Evolutionary conservation across 1,140 invertebrate genomes (phyloP).

Genomic region (Procambarus clarkii): DNA sequence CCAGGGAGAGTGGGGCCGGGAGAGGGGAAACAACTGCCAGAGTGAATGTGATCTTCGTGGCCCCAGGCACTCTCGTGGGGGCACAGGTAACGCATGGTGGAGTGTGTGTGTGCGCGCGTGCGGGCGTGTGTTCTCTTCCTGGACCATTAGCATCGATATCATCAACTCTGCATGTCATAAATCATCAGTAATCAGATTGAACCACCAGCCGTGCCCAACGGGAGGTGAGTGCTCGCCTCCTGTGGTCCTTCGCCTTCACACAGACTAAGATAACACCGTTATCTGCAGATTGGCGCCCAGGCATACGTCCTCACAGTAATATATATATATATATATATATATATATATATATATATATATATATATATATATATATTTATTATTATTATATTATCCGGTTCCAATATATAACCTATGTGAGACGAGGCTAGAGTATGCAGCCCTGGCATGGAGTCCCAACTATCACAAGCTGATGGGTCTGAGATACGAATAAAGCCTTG

Average conservation of each 20-base stretch:
- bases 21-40: background rate
- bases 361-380: background rate
- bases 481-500: too few species aligned
- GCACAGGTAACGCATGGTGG: background rate
- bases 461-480: too few species aligned
- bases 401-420: too few species aligned
- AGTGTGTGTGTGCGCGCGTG: background rate
- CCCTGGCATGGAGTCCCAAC: too few species aligned
- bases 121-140: background rate
- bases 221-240: too few species aligned
- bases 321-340: slow-evolving; percentile 9
- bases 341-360: background rate
- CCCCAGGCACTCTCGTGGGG: background rate
- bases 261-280: too few species aligned
- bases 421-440: too few species aligned
- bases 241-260: too few species aligned
- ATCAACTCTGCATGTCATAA: background rate
- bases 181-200: background rate
- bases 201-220: background rate
- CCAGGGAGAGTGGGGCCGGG: background rate
- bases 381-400: too few species aligned
- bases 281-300: too few species aligned
- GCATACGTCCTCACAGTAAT: background rate
- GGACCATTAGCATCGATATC: background rate
- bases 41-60: background rate